Conservation (phyloP, 2,113 vertebrate genomes). For the Melanerpes formicivorus region DNA sequence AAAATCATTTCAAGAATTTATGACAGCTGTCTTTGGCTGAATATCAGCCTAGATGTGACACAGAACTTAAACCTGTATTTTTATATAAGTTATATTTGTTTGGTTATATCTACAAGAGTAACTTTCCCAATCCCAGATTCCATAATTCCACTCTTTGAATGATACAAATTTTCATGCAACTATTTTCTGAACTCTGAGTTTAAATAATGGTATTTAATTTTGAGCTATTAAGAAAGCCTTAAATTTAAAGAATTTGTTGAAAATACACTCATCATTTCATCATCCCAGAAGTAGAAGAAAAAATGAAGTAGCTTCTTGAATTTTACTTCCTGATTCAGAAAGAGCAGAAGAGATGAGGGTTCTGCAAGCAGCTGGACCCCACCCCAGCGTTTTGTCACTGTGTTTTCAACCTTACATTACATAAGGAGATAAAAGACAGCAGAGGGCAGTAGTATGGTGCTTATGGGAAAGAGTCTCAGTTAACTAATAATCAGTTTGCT, state of each 20-base stretch:
- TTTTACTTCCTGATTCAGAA: neutral
- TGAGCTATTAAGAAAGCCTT: neutral
- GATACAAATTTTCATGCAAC: neutral
- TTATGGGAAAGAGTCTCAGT: neutral
- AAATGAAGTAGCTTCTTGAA: neutral
- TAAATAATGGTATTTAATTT: neutral
- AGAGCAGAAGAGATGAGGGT: neutral
- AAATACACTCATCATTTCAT: neutral
- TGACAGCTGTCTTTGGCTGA: neutral
- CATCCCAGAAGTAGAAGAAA: neutral
- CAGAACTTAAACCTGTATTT: neutral
- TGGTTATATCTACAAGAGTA: fast-evolving
- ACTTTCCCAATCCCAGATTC: neutral
- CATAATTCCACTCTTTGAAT: neutral
- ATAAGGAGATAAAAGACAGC: neutral
- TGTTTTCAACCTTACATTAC: neutral
- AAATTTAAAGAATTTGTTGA: neutral
- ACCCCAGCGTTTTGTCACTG: neutral
- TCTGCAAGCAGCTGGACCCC: neutral
- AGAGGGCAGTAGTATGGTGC: conserved; percentile 18
- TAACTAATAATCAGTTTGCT: neutral
- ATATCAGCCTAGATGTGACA: neutral
- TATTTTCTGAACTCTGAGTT: neutral
- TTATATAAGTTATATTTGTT: neutral
- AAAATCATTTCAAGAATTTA: neutral